phyloP scores from a whole-genome alignment of 2,797 vertebrate genomes.

The Sebastes itinus region DNA sequence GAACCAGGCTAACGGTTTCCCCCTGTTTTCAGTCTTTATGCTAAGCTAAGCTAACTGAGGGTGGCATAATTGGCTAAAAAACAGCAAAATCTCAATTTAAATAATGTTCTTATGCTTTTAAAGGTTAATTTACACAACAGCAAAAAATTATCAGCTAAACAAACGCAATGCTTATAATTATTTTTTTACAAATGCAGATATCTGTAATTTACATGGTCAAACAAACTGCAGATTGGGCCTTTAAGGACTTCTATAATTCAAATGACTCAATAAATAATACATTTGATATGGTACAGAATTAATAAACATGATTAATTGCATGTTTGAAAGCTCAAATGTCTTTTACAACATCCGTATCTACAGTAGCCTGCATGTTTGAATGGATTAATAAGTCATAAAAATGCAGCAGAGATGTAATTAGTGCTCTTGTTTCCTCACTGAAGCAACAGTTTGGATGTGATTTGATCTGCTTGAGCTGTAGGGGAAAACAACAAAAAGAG shows the following conservation, averaged over 20 bases:
- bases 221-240: neutral
- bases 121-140: neutral
- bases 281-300: neutral
- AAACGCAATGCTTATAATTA: neutral
- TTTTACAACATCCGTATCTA: neutral
- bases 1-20: too few species aligned
- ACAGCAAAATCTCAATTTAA: neutral
- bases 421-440: slow-evolving; percentile 20
- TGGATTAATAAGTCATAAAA: slow-evolving; percentile 35
- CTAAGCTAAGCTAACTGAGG: neutral
- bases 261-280: slow-evolving; percentile 9
- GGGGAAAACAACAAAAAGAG: neutral
- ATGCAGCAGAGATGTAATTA: slow-evolving; percentile 42
- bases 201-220: neutral
- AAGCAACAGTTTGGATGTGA: slow-evolving; percentile 32
- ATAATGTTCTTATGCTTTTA: neutral
- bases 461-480: slow-evolving; percentile 27
- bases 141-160: neutral
- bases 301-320: neutral
- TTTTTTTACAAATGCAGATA: neutral
- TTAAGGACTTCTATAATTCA: neutral
- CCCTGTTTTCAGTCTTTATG: neutral
- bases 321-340: neutral
- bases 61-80: neutral
- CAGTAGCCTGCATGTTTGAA: slow-evolving; percentile 1